phyloP scores from a whole-genome alignment of 2,888 invertebrate genomes.

The Ptychoptera contaminata region DNA sequence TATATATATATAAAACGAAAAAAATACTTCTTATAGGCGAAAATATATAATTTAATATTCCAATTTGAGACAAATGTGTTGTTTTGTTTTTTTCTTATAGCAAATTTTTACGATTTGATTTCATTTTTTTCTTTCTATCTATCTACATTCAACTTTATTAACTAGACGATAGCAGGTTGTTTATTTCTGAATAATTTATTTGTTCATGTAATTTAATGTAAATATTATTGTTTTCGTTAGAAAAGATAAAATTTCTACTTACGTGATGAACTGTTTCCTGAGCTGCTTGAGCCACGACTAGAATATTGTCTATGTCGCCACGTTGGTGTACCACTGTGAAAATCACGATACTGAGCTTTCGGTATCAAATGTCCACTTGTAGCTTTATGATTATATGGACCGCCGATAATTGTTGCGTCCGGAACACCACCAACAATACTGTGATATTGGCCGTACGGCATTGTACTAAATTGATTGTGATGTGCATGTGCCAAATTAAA shows the following conservation, averaged over 20 bases:
- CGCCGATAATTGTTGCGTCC: conserved; percentile 9
- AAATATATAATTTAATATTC: too few species aligned
- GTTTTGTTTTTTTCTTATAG: too few species aligned
- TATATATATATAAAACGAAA: too few species aligned
- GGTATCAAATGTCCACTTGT: conserved; percentile 22
- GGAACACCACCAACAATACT: conserved; percentile 7
- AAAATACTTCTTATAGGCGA: too few species aligned
- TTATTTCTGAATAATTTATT: background rate
- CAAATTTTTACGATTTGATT: too few species aligned
- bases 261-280: conserved; percentile 30
- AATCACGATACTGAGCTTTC: background rate
- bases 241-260: conserved; percentile 15
- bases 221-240: too few species aligned
- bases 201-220: too few species aligned
- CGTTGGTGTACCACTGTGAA: conserved; percentile 23
- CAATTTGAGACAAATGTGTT: too few species aligned
- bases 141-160: background rate
- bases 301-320: conserved; percentile 32
- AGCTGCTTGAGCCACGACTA: conserved; percentile 29
- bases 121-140: too few species aligned
- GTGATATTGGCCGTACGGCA: conserved; percentile 13
- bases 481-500: conserved; percentile 21
- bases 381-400: conserved; percentile 17
- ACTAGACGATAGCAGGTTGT: background rate
- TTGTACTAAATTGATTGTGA: conserved; percentile 10